phyloP scores from a whole-genome alignment of 2,888 invertebrate species.

The Portevinia maculata region DNA sequence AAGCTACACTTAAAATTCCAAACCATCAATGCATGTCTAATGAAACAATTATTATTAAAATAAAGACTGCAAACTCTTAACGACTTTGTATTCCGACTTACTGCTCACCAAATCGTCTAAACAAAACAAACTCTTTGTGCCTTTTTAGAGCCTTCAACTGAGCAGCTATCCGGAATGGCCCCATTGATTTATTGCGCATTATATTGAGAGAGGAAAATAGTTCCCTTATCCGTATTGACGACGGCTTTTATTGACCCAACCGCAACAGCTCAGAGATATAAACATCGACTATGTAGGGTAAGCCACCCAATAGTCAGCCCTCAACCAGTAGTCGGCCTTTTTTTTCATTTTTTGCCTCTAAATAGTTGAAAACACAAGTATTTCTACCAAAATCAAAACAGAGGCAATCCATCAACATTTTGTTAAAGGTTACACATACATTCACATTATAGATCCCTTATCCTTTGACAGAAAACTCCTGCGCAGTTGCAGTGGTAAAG shows the following conservation, averaged over 20 bases:
- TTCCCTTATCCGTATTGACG: slow-evolving; percentile 26
- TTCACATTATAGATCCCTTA: too few species aligned
- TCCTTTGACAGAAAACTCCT: too few species aligned
- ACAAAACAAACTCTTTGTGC: slow-evolving; percentile 6
- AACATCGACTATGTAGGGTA: slow-evolving; percentile 57
- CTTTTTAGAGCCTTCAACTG: background rate
- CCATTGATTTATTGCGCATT: slow-evolving; percentile 40
- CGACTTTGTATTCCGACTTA: background rate
- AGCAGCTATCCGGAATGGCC: slow-evolving; percentile 22
- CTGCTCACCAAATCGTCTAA: background rate
- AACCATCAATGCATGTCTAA: background rate
- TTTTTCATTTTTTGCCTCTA: too few species aligned
- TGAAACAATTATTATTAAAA: background rate
- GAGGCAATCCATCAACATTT: too few species aligned
- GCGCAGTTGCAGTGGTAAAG: too few species aligned
- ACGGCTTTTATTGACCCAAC: slow-evolving; percentile 53
- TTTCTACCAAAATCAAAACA: too few species aligned
- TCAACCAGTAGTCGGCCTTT: too few species aligned
- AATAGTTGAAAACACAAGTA: too few species aligned
- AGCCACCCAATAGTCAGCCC: too few species aligned
- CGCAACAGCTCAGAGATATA: slow-evolving; percentile 52
- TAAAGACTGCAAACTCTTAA: slow-evolving; percentile 1
- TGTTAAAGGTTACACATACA: too few species aligned
- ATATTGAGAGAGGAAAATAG: slow-evolving; percentile 2
- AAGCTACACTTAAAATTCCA: background rate